Percentiles rank a stretch among this genome's conserved stretches.
Evolutionary conservation across 92 coral and sea anemone genomes (phyloP).

Genomic region (Paramuricea clavata): DNA sequence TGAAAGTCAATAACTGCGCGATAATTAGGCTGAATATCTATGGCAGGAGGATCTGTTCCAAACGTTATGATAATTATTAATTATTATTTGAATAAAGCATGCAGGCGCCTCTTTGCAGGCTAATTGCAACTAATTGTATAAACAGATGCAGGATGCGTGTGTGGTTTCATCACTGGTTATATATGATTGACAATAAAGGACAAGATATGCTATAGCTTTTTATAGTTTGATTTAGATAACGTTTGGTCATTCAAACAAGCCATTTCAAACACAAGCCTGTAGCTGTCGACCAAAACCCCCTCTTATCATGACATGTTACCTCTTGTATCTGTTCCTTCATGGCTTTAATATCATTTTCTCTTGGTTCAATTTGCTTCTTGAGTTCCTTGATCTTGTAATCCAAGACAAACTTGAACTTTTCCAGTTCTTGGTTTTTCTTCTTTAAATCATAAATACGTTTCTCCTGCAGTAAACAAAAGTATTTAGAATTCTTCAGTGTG

Average conservation of each 20-base stretch:
- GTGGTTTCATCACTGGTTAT: too few species aligned
- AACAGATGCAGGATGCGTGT: too few species aligned
- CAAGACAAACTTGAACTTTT: slow-evolving; percentile 98
- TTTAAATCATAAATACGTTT: slow-evolving; percentile 97
- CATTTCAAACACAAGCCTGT: too few species aligned
- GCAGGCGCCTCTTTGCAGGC: too few species aligned
- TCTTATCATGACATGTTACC: slow-evolving; percentile 59
- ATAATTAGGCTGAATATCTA: neutral
- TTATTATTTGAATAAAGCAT: too few species aligned
- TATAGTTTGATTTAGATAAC: too few species aligned
- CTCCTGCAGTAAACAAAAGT: slow-evolving; percentile 72
- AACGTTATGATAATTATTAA: too few species aligned
- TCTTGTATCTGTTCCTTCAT: slow-evolving; percentile 99
- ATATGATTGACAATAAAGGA: too few species aligned
- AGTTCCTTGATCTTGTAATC: slow-evolving; percentile 98
- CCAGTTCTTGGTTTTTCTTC: slow-evolving; percentile 97
- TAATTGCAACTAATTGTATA: too few species aligned
- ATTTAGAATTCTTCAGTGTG: neutral
- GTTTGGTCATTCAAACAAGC: too few species aligned
- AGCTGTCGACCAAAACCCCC: too few species aligned
- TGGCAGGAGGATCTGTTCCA: neutral
- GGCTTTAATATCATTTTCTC: slow-evolving; percentile 98
- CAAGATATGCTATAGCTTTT: too few species aligned
- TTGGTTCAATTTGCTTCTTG: slow-evolving; percentile 96
- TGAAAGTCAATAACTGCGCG: neutral